Base-by-base conservation (phyloP, 2,888 invertebrate species). In the Crossocerus cetratus region DNA sequence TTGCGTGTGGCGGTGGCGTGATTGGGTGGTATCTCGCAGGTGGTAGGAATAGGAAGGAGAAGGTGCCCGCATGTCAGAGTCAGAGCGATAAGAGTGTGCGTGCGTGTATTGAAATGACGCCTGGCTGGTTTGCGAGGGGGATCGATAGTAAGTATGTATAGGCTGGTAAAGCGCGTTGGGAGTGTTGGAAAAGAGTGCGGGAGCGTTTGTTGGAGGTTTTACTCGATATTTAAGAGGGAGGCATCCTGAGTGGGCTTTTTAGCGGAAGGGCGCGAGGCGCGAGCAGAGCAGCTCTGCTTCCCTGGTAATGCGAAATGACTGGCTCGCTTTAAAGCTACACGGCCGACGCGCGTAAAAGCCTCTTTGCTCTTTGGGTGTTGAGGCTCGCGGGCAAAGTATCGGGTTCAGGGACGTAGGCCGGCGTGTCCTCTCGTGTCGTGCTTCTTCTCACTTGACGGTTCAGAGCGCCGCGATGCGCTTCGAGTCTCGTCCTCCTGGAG, bases 231-330 rank as follows among this genome's bases (percentile, higher is more conserved):
- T 76, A 79, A 72, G 74, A 80, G 79, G 79, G 64, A 49, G 72
- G 64, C 79, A 80, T 77, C 79, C 65, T 68, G 76, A 74, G 69
- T 74, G 74, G 79, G 1, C 32, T 74, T 80, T 79, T 80, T 80
- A 79, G 79, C 79, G 79, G 79, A 79, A 79, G 61, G 56, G 55
- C 59, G 23, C n/a, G n/a, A n/a, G 49, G n/a, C 18, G 58, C 16
- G 3, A 53, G 54, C 45, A 60, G 67, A 64, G 63, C 42, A n/a
- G 53, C 76, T 61, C 76, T 80, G 77, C 61, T 55, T 65, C 64
- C 79, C 79, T 80, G 79, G 70, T 80, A 74, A 65, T 76, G 74
- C 79, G 79, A 79, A 80, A 79, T 79, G 79, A 80, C 79, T 74
- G 72, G 67, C 74, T 61, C 64, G 70, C 66, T 76, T 74, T 57